Evolutionary conservation across 2,888 invertebrate genomes (phyloP).

Genomic region (Coelogynopora nodosa): DNA sequence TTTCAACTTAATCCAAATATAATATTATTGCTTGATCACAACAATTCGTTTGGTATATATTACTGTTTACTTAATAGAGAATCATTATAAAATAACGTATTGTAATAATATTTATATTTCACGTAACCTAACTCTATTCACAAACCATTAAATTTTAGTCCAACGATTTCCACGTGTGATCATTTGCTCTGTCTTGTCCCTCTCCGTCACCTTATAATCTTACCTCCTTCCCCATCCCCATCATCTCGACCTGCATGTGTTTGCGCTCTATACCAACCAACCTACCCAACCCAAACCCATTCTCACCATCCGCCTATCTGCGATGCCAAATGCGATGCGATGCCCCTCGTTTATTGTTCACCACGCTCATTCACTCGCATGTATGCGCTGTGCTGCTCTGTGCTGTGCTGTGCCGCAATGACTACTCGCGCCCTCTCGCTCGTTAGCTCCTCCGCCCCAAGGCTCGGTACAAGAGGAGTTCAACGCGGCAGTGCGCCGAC

Average conservation of each 20-base stretch:
- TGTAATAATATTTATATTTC: too few species aligned
- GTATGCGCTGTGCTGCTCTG: background rate
- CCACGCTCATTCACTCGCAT: background rate
- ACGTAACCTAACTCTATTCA: too few species aligned
- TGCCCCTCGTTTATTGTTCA: too few species aligned
- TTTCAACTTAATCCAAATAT: too few species aligned
- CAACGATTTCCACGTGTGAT: too few species aligned
- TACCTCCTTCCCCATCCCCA: background rate
- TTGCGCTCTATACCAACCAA: background rate
- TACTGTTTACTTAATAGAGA: too few species aligned
- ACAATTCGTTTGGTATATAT: too few species aligned
- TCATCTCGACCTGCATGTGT: background rate
- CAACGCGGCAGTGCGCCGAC: conserved; percentile 52
- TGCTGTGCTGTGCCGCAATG: background rate
- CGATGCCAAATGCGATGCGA: too few species aligned
- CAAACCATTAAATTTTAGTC: too few species aligned
- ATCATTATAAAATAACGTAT: too few species aligned
- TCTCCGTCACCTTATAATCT: background rate
- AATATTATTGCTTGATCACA: too few species aligned
- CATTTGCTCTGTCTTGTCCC: conserved; percentile 24
- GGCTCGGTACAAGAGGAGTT: conserved; percentile 46
- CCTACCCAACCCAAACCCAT: background rate
- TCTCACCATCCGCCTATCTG: too few species aligned
- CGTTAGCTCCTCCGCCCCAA: conserved; percentile 10
- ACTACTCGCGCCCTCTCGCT: background rate